phyloP scores from a whole-genome alignment of 35 echinoderm and acorn worm genomes.

The Ptychodera flava region DNA sequence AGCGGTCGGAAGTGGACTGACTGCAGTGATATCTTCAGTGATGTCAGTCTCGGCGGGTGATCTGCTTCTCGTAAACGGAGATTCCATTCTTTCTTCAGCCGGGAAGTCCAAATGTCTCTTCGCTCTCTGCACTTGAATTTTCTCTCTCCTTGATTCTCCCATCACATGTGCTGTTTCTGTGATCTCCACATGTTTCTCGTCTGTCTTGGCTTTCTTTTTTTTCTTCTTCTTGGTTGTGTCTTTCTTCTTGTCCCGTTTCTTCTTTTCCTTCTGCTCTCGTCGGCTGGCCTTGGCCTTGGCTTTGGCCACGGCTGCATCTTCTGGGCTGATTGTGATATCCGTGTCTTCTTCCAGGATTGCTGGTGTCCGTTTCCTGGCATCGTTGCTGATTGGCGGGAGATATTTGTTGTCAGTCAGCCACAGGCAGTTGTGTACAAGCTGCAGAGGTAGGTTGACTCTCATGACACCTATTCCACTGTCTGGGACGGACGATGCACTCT shows the following conservation, averaged over 20 bases:
- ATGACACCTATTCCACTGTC: slow-evolving; percentile 19
- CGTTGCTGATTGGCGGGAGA: slow-evolving; percentile 7
- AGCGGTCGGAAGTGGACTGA: not conserved
- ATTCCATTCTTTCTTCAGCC: not conserved
- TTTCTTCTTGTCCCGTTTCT: not conserved
- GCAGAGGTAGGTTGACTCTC: slow-evolving; percentile 52
- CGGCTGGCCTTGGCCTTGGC: not conserved
- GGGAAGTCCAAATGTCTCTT: not conserved
- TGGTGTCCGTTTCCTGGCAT: not conserved
- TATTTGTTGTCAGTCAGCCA: slow-evolving; percentile 49
- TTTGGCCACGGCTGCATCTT: not conserved
- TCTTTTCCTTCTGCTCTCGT: slow-evolving; percentile 6
- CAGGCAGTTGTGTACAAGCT: slow-evolving; percentile 44
- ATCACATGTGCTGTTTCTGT: not conserved
- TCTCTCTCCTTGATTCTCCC: not conserved
- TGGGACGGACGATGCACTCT: not conserved
- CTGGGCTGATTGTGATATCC: not conserved
- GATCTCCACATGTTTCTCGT: not conserved
- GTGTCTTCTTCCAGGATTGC: slow-evolving; percentile 20
- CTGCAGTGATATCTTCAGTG: not conserved
- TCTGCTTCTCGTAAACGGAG: not conserved
- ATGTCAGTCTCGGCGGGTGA: not conserved
- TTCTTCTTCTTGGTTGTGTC: not conserved
- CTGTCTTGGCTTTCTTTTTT: not conserved
- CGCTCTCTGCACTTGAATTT: not conserved